Evolutionary conservation across 2,888 invertebrate genomes (phyloP).

Genomic region (Caenorhabditis japonica): DNA sequence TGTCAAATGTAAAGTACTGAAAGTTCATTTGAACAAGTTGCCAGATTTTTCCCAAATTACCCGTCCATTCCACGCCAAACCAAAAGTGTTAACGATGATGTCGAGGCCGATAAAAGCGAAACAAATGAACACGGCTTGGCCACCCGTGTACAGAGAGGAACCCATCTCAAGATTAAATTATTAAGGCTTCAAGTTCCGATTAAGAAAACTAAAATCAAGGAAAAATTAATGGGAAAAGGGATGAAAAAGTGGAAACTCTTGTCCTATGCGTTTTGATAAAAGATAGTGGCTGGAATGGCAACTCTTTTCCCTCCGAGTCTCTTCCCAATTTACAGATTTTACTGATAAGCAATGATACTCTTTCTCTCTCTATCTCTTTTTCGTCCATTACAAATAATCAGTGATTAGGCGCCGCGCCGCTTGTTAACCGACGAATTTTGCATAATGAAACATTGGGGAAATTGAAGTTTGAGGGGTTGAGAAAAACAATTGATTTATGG

Average conservation of each 20-base stretch:
- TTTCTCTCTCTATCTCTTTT: slow-evolving; percentile 10
- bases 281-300: slow-evolving; percentile 17
- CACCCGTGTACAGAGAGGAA: slow-evolving; percentile 68
- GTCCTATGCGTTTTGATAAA: slow-evolving; percentile 33
- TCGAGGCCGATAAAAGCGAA: slow-evolving; percentile 66
- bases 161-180: slow-evolving; percentile 18
- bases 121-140: slow-evolving; percentile 70
- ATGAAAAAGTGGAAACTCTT: slow-evolving; percentile 20
- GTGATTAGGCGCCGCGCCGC: slow-evolving; percentile 36
- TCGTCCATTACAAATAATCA: slow-evolving; percentile 23
- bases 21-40: too few relatives aligned
- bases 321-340: slow-evolving; percentile 24
- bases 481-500: neutral
- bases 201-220: slow-evolving; percentile 1
- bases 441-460: slow-evolving; percentile 7
- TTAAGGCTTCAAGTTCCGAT: neutral
- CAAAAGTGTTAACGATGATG: slow-evolving; percentile 56
- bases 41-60: too few relatives aligned
- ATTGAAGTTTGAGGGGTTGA: neutral
- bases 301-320: slow-evolving; percentile 9
- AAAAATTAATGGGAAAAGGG: neutral
- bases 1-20: slow-evolving; percentile 71
- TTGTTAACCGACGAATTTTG: slow-evolving; percentile 19
- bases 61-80: slow-evolving; percentile 63
- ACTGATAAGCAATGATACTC: slow-evolving; percentile 2